These are phyloP conservation scores for Hymenopus coronatus DNA, from an alignment of 2,888 invertebrate genomes.

Conservation along the genomic window DNA sequence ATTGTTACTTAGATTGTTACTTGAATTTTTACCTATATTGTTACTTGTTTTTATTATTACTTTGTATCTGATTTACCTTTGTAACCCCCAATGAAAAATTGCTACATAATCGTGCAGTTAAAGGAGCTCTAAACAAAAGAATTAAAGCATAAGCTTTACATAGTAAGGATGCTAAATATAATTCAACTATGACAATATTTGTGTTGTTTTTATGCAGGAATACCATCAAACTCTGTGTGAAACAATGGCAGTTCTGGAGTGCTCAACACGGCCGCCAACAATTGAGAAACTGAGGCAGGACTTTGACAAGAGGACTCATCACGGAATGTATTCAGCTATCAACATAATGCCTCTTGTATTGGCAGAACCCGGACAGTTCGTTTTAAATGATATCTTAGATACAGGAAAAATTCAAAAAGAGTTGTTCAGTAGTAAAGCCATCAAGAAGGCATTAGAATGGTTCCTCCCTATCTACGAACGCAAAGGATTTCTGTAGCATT, in stretches of 20 bases:
- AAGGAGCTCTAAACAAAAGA: too few species aligned
- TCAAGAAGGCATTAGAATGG: not conserved
- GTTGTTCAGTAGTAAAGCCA: not conserved
- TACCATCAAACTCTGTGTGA: not conserved
- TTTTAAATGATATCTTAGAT: not conserved
- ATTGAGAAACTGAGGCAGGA: not conserved
- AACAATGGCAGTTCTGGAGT: not conserved
- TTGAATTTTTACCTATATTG: too few species aligned
- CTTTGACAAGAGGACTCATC: not conserved
- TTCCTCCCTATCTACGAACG: not conserved
- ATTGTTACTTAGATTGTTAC: too few species aligned
- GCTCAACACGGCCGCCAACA: not conserved
- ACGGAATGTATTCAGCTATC: not conserved
- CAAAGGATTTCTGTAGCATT: not conserved
- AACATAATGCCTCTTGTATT: not conserved
- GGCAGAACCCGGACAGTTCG: not conserved
- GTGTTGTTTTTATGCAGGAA: not conserved
- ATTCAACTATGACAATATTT: not conserved
- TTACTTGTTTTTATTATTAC: too few species aligned
- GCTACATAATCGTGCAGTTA: too few species aligned
- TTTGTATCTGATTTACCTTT: too few species aligned
- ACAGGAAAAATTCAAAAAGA: not conserved
- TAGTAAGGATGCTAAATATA: not conserved
- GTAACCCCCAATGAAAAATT: too few species aligned
- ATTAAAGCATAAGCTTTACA: too few species aligned